These are phyloP conservation scores for Lordiphosa andalusiaca DNA, from an alignment of 2,888 invertebrate species.

Conservation along the genomic window DNA sequence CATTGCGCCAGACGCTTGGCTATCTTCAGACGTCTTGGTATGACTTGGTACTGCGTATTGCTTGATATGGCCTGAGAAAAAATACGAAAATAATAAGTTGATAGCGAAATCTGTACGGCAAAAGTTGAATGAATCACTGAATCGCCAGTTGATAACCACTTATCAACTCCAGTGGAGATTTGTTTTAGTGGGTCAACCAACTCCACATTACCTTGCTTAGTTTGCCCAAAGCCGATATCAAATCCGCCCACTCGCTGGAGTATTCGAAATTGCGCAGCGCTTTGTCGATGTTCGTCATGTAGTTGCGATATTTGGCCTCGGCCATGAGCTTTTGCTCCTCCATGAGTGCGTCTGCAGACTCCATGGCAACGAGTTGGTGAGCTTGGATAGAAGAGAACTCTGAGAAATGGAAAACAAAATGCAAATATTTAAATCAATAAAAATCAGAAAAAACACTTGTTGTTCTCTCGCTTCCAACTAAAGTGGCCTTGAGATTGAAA, in stretches of 20 bases:
- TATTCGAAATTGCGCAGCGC: constrained; percentile 94
- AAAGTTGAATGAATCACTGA: constrained; percentile 19
- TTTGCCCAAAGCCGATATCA: constrained; percentile 93
- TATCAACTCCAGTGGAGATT: neutral
- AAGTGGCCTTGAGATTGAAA: constrained; percentile 26
- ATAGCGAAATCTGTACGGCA: constrained; percentile 2
- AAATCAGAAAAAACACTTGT: constrained; percentile 60
- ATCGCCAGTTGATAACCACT: neutral
- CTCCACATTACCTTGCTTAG: constrained; percentile 88
- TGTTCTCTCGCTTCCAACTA: constrained; percentile 35
- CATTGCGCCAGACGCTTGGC: constrained; percentile 95
- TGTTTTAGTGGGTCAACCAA: neutral
- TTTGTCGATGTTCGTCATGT: constrained; percentile 91
- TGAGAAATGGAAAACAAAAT: constrained; percentile 1
- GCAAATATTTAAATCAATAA: constrained; percentile 20
- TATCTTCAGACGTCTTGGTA: constrained; percentile 92
- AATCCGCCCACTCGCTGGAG: constrained; percentile 97
- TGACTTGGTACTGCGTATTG: constrained; percentile 90
- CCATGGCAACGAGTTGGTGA: constrained; percentile 64
- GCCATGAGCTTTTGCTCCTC: constrained; percentile 91
- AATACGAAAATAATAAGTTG: constrained; percentile 24
- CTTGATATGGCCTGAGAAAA: constrained; percentile 85
- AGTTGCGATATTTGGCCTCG: constrained; percentile 90
- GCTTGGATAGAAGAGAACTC: constrained; percentile 7
- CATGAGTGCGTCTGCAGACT: constrained; percentile 78